Evolutionary conservation across 2,113 vertebrate species (phyloP), one percentile per base, ranked within the genome.

Genomic region (Riparia riparia): DNA sequence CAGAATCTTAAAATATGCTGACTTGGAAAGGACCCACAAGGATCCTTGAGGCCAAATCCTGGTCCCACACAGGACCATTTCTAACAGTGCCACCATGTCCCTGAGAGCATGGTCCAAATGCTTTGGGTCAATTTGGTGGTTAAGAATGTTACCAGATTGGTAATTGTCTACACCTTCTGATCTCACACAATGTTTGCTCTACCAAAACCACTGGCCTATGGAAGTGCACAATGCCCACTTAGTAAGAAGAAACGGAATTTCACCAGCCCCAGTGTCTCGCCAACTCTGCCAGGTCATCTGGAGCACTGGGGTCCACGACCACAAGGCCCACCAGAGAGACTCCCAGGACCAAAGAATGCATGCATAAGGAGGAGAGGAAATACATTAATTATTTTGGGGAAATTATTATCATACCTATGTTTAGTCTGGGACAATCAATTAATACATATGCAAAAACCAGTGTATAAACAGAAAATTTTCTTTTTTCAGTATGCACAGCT

Each of bases 401-500:
- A 51, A 61, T 44, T 12, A 25, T 44, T 82, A 42, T 60, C 25
- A 51, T 37, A 31, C 2, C 0, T 24, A 19, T 42, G 7, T 37
- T 71, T 82, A 51, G 31, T 25, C 24, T 44, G 47, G 20, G 56
- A 34, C 19, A 61, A 44, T 31, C 66, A 61, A 34, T 31, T 31
- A 31, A 37, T 31, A 61, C 37, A 9, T 9, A 37, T 37, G 31
- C 7, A 61, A 51, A 61, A 61, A 7, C 0, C 25, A 44, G 10
- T 10, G 44, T 31, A 20, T 37, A 31, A 71, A 31, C 31, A 61
- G 16, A 53, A 82, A 51, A 16, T 44, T 71, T 53, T 16, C 37
- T 51, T 42, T 34, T 31, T 15, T 70, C 24, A 24, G 10, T 10
- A 19, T 24, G 12, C 25, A 16, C 0, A 0, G 45, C 37, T 60